Percentiles rank a stretch among this genome's conserved stretches.
These are phyloP conservation scores for Sitodiplosis mosellana DNA, from an alignment of 1,140 invertebrate genomes.

Conservation along the genomic window DNA sequence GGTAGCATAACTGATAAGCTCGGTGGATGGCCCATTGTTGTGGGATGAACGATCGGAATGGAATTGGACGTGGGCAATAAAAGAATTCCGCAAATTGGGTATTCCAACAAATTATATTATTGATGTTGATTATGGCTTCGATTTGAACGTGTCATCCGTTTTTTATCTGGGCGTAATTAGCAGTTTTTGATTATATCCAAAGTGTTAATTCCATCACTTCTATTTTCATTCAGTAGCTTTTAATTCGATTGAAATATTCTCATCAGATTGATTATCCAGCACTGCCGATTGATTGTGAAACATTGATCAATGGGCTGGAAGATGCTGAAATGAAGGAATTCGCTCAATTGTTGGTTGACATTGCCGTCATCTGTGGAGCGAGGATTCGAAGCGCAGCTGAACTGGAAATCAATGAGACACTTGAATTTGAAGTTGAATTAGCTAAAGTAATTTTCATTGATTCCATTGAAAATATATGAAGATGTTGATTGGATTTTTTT, in stretches of 20 bases:
- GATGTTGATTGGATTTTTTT: too few species aligned
- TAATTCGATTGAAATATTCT: too few species aligned
- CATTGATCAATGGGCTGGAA: conserved; percentile 31
- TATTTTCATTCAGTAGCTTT: too few species aligned
- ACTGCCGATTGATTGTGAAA: conserved; percentile 33
- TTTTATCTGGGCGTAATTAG: too few species aligned
- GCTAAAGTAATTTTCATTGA: too few species aligned
- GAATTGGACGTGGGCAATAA: conserved; percentile 66
- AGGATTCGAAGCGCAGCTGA: conserved; percentile 16
- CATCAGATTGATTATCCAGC: conserved; percentile 42
- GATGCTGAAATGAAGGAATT: conserved; percentile 15
- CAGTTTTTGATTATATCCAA: too few species aligned
- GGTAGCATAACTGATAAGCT: conserved; percentile 48
- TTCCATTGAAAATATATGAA: too few species aligned
- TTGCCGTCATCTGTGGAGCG: conserved; percentile 37
- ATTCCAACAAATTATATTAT: too few species aligned
- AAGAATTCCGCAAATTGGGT: conserved; percentile 61
- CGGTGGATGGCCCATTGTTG: conserved; percentile 80
- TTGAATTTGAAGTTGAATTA: conserved; percentile 38
- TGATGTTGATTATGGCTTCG: conserved; percentile 81
- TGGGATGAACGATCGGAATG: conserved; percentile 51
- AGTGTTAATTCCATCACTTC: too few species aligned
- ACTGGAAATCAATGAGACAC: conserved; percentile 34
- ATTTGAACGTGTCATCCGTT: too few species aligned
- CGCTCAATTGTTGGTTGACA: conserved; percentile 23